Evolutionary conservation across 2,113 vertebrate species (phyloP).

Genomic region (Setophaga coronata): DNA sequence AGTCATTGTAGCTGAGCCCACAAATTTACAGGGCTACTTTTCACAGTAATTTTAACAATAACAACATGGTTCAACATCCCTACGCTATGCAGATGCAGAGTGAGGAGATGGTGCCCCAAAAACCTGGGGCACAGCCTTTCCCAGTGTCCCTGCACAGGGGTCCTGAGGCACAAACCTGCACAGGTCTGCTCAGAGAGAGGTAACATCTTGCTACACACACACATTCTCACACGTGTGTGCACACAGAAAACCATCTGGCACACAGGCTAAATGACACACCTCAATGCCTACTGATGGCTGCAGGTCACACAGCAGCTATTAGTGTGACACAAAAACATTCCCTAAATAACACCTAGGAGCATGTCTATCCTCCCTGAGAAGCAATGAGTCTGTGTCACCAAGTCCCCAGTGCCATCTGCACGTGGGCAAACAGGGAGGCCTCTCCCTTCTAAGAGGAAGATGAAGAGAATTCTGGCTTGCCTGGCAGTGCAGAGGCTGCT

Average conservation of each 20-base stretch:
- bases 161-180: not conserved
- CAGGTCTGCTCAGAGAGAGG: not conserved
- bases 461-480: not conserved
- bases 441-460: not conserved
- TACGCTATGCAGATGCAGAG: rapidly evolving
- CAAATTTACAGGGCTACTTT: not conserved
- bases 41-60: not conserved
- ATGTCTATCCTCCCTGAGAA: not conserved
- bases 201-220: not conserved
- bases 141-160: not conserved
- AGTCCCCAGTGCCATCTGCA: not conserved
- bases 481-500: not conserved
- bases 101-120: not conserved
- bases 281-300: not conserved
- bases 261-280: not conserved
- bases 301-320: not conserved
- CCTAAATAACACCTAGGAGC: not conserved
- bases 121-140: not conserved
- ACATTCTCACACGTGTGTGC: not conserved
- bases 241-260: not conserved
- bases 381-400: not conserved
- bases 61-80: not conserved
- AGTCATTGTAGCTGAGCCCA: not conserved
- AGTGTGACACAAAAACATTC: not conserved
- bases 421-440: not conserved